Percentiles rank a stretch among this genome's conserved stretches.
phyloP scores from a whole-genome alignment of 2,888 invertebrate genomes.

The Volucella bombylans region DNA sequence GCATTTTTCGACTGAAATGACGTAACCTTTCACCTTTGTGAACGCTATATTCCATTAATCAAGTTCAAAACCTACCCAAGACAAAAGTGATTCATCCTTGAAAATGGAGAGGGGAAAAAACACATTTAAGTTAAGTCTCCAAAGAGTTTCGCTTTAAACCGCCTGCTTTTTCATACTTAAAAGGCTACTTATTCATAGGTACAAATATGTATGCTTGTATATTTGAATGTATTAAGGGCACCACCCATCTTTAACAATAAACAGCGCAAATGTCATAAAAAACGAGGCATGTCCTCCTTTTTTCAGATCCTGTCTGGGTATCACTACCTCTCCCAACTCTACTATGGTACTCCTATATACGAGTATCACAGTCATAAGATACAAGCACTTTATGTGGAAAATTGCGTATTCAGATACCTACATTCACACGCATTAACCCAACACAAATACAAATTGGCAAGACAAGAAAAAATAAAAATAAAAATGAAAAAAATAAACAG shows the following conservation, averaged over 20 bases:
- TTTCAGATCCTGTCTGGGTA: constrained; percentile 34
- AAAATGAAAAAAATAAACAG: neutral
- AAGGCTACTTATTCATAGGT: no score
- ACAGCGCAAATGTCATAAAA: constrained; percentile 14
- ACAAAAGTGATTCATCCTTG: neutral
- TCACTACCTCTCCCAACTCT: neutral
- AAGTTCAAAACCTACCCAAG: constrained; percentile 39
- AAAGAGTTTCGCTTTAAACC: constrained; percentile 16
- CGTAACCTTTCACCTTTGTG: constrained; percentile 21
- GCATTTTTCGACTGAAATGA: neutral
- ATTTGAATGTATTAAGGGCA: neutral
- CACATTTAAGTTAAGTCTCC: neutral
- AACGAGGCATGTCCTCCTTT: constrained; percentile 36
- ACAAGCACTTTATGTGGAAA: neutral
- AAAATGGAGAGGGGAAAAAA: neutral
- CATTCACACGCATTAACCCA: constrained; percentile 30
- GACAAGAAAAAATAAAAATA: constrained; percentile 7
- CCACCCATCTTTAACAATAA: constrained; percentile 13
- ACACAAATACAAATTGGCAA: neutral
- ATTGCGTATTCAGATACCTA: constrained; percentile 39
- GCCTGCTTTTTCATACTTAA: neutral
- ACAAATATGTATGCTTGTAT: neutral
- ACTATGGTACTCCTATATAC: neutral
- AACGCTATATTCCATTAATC: constrained; percentile 17
- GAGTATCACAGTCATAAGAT: neutral